Conservation (phyloP, 2,113 vertebrate genomes). For the Miniopterus natalensis region DNA sequence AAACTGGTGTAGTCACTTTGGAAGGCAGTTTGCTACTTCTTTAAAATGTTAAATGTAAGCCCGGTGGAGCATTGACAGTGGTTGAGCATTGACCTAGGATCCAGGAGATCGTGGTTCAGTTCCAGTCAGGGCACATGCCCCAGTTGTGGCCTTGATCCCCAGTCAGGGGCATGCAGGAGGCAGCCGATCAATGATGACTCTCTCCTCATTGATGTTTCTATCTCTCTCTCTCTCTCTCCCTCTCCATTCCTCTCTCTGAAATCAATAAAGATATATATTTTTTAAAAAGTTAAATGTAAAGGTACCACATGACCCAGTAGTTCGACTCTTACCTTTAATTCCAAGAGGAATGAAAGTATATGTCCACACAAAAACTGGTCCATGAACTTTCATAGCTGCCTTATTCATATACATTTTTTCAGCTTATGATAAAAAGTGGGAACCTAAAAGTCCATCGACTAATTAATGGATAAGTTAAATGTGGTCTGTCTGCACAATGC, state of each 20-base stretch:
- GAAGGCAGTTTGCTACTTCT: neutral
- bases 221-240: too few relatives aligned
- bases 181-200: too few relatives aligned
- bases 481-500: neutral
- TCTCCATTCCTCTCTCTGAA: too few relatives aligned
- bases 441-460: neutral
- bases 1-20: neutral
- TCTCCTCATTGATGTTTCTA: too few relatives aligned
- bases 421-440: neutral
- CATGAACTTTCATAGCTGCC: neutral
- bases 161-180: too few relatives aligned
- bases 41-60: neutral
- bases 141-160: too few relatives aligned
- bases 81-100: too few relatives aligned
- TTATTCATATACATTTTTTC: neutral
- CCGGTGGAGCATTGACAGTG: too few relatives aligned
- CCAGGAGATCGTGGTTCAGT: too few relatives aligned
- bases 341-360: neutral
- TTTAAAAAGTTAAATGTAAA: neutral
- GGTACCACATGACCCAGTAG: neutral
- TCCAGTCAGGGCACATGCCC: too few relatives aligned
- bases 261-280: too few relatives aligned
- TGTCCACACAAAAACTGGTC: neutral
- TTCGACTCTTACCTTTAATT: neutral
- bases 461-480: neutral